Conservation (phyloP, 2,888 invertebrate species). For the Nymphalis c-album region DNA sequence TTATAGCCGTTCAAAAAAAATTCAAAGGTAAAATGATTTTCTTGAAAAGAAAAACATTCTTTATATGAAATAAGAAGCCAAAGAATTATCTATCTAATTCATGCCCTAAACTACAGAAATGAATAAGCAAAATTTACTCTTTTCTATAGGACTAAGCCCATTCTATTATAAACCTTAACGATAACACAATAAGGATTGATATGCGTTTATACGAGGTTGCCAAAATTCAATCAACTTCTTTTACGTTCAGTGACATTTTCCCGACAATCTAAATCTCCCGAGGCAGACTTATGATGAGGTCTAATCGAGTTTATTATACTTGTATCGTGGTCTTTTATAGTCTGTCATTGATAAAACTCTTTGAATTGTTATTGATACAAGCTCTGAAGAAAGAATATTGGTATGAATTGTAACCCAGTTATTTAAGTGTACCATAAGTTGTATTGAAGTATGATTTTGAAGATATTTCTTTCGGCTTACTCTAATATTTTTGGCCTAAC, state of each 20-base stretch:
- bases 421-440: no score
- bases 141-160: not conserved
- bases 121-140: constrained; percentile 1
- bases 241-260: constrained; percentile 13
- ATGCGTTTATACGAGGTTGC: not conserved
- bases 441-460: no score
- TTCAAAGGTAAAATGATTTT: not conserved
- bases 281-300: constrained; percentile 15
- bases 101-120: not conserved
- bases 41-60: not conserved
- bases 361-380: not conserved
- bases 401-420: no score
- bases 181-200: not conserved
- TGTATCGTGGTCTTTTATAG: constrained; percentile 2
- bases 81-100: not conserved
- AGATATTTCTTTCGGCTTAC: no score
- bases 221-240: constrained; percentile 21
- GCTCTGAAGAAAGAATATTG: not conserved
- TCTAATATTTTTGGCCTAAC: no score
- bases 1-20: no score
- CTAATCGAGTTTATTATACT: constrained; percentile 26
- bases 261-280: constrained; percentile 15
- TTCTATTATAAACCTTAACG: not conserved
- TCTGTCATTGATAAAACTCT: constrained; percentile 1
- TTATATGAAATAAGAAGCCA: not conserved